Conservation (phyloP, 2,888 invertebrate genomes). For the Epirrhoe tristata region DNA sequence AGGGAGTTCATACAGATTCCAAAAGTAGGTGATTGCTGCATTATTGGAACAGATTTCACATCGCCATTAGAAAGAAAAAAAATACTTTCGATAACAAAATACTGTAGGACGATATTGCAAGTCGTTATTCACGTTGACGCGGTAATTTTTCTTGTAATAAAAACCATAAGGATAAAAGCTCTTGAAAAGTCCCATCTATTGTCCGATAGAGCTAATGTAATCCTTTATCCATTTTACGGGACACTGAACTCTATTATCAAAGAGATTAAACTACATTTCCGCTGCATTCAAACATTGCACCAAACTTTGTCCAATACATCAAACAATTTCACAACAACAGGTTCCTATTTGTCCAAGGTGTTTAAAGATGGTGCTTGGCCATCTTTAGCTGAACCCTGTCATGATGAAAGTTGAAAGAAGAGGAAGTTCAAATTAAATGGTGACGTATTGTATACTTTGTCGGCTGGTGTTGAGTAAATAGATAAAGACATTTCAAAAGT, state of each 20-base stretch:
- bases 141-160: background rate
- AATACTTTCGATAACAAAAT: too few relatives aligned
- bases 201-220: constrained; percentile 21
- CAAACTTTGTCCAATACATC: constrained; percentile 58
- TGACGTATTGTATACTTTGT: constrained; percentile 56
- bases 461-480: constrained; percentile 66
- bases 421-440: constrained; percentile 46
- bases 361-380: constrained; percentile 54
- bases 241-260: constrained; percentile 14
- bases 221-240: constrained; percentile 19
- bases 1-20: too few relatives aligned
- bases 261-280: constrained; percentile 29
- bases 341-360: constrained; percentile 65
- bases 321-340: constrained; percentile 58
- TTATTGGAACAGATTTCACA: too few relatives aligned
- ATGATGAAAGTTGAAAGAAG: constrained; percentile 15
- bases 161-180: constrained; percentile 20
- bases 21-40: too few relatives aligned
- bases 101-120: too few relatives aligned
- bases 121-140: background rate
- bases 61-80: too few relatives aligned
- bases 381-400: constrained; percentile 47
- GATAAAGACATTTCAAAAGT: constrained; percentile 67
- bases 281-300: constrained; percentile 31
- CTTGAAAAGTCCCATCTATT: constrained; percentile 21